Conservation (phyloP, 2,888 invertebrate species). For the Villa cingulata region DNA sequence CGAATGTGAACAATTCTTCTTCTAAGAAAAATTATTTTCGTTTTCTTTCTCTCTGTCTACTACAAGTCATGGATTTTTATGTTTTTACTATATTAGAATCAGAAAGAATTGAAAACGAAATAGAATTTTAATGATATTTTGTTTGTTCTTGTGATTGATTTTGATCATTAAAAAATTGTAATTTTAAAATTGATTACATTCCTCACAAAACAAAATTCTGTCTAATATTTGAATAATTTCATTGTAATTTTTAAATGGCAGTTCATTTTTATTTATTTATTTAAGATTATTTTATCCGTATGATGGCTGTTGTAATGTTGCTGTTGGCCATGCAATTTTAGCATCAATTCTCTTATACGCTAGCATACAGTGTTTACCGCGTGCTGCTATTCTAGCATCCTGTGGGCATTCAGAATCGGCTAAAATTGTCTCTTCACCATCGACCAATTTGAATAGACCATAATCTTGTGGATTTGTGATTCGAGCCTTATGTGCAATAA, state of each 20-base stretch:
- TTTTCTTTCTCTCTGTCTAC: no score
- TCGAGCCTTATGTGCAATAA: slow-evolving; percentile 87
- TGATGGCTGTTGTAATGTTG: slow-evolving; percentile 17
- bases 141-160: no score
- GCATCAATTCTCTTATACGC: slow-evolving; percentile 93
- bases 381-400: slow-evolving; percentile 59
- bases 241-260: background rate
- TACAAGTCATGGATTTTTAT: no score
- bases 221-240: no score
- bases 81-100: no score
- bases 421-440: slow-evolving; percentile 84
- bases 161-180: no score
- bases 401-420: slow-evolving; percentile 84
- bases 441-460: slow-evolving; percentile 76
- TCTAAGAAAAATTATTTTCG: no score
- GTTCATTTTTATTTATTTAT: background rate
- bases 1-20: no score
- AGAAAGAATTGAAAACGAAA: no score
- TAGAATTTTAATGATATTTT: no score
- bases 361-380: slow-evolving; percentile 74
- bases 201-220: no score
- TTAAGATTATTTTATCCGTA: background rate
- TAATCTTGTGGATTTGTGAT: slow-evolving; percentile 96
- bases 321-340: slow-evolving; percentile 88
- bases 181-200: no score